These are phyloP conservation scores for Crotalus horridus DNA, from an alignment of 2,113 vertebrate species.

Conservation along the genomic window DNA sequence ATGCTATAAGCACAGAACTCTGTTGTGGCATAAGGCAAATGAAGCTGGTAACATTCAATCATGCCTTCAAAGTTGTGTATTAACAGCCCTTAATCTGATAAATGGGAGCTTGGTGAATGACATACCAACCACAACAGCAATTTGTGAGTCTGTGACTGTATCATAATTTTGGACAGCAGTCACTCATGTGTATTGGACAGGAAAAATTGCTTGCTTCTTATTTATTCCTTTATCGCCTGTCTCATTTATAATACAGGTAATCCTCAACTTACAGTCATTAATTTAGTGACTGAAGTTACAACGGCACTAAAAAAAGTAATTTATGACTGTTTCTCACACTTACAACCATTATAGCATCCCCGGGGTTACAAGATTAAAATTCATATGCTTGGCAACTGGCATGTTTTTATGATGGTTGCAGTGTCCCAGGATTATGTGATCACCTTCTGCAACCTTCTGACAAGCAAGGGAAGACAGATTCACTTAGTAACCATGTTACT, in stretches of 20 bases:
- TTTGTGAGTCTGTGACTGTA: not conserved
- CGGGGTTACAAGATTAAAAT: not conserved
- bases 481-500: not conserved
- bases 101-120: not conserved
- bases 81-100: slow-evolving; percentile 41
- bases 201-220: not conserved
- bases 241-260: not conserved
- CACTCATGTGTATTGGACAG: not conserved
- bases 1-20: not conserved
- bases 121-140: not conserved
- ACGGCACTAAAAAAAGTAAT: not conserved
- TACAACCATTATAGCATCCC: not conserved
- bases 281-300: not conserved
- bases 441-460: not conserved
- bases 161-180: not conserved
- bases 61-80: not conserved
- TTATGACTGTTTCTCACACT: not conserved
- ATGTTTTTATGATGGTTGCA: not conserved
- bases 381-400: not conserved
- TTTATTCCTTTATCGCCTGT: not conserved
- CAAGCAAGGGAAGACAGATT: not conserved
- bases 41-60: not conserved
- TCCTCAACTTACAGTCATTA: not conserved
- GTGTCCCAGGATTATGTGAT: not conserved
- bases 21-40: not conserved